Conservation (phyloP, 1,140 invertebrate species). For the Harpegnathos saltator region DNA sequence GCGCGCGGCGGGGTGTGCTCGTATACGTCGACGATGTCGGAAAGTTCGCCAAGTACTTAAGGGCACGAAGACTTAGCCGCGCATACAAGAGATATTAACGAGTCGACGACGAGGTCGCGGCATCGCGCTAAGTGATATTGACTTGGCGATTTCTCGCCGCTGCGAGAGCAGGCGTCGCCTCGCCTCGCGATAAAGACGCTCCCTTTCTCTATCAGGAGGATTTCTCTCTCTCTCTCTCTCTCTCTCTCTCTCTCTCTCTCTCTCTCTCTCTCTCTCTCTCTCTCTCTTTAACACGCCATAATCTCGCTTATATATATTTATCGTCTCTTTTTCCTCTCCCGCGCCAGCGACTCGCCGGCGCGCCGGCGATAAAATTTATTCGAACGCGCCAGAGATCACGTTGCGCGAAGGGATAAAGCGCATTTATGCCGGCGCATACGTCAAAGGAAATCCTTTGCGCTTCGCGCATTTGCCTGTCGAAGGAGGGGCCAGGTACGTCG, state of each 20-base stretch:
- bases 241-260: no score
- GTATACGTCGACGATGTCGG: conserved; percentile 13
- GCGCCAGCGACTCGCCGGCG: no score
- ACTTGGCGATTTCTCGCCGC: neutral
- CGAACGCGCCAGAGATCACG: neutral
- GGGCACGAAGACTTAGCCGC: conserved; percentile 28
- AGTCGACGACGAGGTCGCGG: conserved; percentile 25
- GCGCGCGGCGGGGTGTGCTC: neutral
- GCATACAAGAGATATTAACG: conserved; percentile 38
- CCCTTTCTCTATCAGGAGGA: neutral
- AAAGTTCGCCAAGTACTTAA: conserved; percentile 50
- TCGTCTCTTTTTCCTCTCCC: neutral
- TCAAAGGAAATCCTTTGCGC: conserved; percentile 33
- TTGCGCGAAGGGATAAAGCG: conserved; percentile 11
- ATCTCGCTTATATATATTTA: neutral
- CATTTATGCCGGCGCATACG: neutral
- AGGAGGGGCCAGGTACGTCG: neutral
- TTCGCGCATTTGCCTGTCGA: neutral
- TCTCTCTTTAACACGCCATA: neutral
- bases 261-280: no score
- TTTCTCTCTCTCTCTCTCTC: no score
- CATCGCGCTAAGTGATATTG: conserved; percentile 11
- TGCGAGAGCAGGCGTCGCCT: no score
- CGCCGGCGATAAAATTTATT: conserved; percentile 4
- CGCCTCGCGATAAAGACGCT: neutral